Evolutionary conservation across 1,140 invertebrate species (phyloP).

Genomic region (Sycophila sp.): DNA sequence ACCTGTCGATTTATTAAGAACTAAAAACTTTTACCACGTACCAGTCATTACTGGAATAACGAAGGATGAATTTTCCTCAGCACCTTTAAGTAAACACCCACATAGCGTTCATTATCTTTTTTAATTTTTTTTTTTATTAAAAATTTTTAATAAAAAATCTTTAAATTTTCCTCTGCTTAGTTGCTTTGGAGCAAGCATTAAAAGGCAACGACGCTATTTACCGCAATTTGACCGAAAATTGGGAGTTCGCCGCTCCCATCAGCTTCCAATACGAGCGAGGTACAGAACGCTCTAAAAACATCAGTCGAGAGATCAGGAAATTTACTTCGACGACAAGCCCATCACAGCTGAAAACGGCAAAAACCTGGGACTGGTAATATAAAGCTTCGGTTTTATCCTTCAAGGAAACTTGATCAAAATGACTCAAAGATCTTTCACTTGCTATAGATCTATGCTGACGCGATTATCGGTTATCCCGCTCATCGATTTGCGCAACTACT

Average conservation of each 20-base stretch:
- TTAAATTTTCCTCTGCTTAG: neutral
- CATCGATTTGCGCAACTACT: slow-evolving; percentile 47
- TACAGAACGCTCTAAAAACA: slow-evolving; percentile 57
- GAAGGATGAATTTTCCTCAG: slow-evolving; percentile 71
- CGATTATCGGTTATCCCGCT: slow-evolving; percentile 39
- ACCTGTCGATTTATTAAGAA: slow-evolving; percentile 67
- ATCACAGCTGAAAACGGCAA: slow-evolving; percentile 51
- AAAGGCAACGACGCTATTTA: slow-evolving; percentile 1
- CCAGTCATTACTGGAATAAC: slow-evolving; percentile 74
- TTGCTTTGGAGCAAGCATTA: neutral
- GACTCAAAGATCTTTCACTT: no score
- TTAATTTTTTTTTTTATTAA: no score
- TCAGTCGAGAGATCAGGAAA: slow-evolving; percentile 59
- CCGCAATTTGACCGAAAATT: slow-evolving; percentile 5
- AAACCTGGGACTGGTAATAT: slow-evolving; percentile 48
- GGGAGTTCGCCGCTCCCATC: slow-evolving; percentile 58
- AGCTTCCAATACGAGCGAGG: slow-evolving; percentile 67
- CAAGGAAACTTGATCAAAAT: no score
- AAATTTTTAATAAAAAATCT: neutral
- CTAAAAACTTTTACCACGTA: slow-evolving; percentile 70
- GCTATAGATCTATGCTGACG: slow-evolving; percentile 46
- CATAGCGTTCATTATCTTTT: neutral
- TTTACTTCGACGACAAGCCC: slow-evolving; percentile 57
- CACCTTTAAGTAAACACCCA: slow-evolving; percentile 13
- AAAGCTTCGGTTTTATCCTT: no score